These are phyloP conservation scores for Sigmodon hispidus DNA, from an alignment of 2,113 vertebrate genomes.

Conservation along the genomic window DNA sequence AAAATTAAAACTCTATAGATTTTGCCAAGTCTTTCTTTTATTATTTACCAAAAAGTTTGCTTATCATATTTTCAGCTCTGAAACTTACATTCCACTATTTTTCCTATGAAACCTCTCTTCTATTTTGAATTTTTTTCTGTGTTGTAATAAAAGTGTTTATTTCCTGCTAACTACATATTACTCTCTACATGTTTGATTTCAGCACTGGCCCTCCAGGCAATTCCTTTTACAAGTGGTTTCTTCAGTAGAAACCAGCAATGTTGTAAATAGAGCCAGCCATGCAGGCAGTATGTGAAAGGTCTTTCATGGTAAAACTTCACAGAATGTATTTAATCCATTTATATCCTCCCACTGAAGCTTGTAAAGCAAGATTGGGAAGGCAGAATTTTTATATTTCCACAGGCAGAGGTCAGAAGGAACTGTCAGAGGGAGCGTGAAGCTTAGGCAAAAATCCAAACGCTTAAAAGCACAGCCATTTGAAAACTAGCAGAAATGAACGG, in stretches of 20 bases:
- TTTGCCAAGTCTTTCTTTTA: not conserved
- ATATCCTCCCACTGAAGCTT: conserved; percentile 64
- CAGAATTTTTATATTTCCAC: conserved; percentile 70
- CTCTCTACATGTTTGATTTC: conserved; percentile 62
- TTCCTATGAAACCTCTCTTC: not conserved
- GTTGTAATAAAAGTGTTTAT: conserved; percentile 46
- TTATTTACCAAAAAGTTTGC: not conserved
- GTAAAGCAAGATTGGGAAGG: conserved; percentile 70
- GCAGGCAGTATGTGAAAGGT: conserved; percentile 16
- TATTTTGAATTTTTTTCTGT: not conserved
- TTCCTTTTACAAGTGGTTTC: conserved; percentile 63
- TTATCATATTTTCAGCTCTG: not conserved
- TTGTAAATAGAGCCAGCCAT: conserved; percentile 54
- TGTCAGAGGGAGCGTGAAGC: conserved; percentile 71
- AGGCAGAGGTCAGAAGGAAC: conserved; percentile 75
- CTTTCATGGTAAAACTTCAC: conserved; percentile 58
- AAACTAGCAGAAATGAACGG: conserved; percentile 81
- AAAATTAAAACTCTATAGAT: not conserved
- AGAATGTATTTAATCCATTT: conserved; percentile 65
- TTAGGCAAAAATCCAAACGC: conserved; percentile 68
- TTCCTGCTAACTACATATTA: conserved; percentile 1
- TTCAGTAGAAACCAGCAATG: conserved; percentile 56
- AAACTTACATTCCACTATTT: not conserved
- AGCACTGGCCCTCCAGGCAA: conserved; percentile 5
- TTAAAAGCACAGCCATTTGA: conserved; percentile 77